A percentile compares a stretch with the other conserved stretches of the same genome.
These are phyloP conservation scores for Cetoscarus ocellatus DNA, from an alignment of 2,797 vertebrate species.

Conservation along the genomic window DNA sequence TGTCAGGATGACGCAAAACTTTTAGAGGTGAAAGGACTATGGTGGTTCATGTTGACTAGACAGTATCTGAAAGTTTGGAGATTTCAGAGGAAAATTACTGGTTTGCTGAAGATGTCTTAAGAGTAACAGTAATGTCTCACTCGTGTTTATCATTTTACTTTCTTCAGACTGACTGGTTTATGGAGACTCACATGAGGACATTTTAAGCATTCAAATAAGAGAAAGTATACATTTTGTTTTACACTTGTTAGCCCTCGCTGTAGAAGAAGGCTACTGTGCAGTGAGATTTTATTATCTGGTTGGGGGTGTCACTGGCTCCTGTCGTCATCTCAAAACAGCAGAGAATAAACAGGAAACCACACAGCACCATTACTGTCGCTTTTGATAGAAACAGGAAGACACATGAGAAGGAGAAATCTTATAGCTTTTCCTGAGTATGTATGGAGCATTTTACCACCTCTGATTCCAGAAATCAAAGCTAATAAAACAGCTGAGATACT, in stretches of 20 bases:
- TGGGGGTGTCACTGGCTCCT: background rate
- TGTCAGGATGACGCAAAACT: constrained; percentile 56
- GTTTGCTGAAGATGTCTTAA: constrained; percentile 6
- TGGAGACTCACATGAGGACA: constrained; percentile 11
- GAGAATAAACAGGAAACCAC: constrained; percentile 78
- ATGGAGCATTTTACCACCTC: background rate
- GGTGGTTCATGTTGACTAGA: constrained; percentile 54
- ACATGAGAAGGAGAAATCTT: background rate
- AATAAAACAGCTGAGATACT: constrained; percentile 1
- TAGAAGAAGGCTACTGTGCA: constrained; percentile 7
- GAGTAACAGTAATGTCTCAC: constrained; percentile 14
- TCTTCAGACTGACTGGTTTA: constrained; percentile 21
- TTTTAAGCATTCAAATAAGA: constrained; percentile 43
- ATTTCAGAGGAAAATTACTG: constrained; percentile 33
- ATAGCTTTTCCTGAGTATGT: background rate
- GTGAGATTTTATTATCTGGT: constrained; percentile 1
- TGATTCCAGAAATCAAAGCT: background rate
- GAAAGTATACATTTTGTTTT: background rate
- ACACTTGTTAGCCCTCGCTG: no score
- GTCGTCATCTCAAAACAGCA: constrained; percentile 32
- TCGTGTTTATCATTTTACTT: constrained; percentile 1
- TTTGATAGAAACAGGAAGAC: constrained; percentile 50
- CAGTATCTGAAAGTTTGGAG: constrained; percentile 28
- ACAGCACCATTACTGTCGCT: constrained; percentile 28
- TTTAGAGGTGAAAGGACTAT: background rate